Evolutionary conservation across 2,888 invertebrate species (phyloP).

Genomic region (Lapara coniferarum): DNA sequence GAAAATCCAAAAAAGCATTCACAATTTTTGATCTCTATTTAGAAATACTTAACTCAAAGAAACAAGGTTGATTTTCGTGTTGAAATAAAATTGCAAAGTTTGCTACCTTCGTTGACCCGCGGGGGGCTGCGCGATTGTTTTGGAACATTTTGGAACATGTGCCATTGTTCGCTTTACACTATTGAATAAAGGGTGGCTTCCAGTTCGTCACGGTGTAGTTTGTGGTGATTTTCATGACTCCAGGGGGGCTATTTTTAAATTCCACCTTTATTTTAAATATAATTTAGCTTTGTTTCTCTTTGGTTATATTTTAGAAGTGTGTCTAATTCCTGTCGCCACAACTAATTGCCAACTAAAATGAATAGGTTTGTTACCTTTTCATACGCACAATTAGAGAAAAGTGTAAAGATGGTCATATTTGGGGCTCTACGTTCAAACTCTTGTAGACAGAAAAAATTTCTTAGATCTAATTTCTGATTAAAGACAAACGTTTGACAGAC

Average conservation of each 20-base stretch:
- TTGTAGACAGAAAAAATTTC: too few relatives aligned
- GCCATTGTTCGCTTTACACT: slow-evolving; percentile 58
- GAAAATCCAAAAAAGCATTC: slow-evolving; percentile 29
- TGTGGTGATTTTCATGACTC: slow-evolving; percentile 59
- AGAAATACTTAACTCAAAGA: slow-evolving; percentile 23
- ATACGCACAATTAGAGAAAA: neutral
- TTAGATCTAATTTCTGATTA: too few relatives aligned
- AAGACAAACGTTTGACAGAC: too few relatives aligned
- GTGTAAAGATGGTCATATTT: neutral
- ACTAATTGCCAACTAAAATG: neutral
- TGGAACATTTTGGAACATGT: slow-evolving; percentile 64
- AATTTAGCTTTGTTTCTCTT: neutral
- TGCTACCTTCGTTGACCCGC: slow-evolving; percentile 65
- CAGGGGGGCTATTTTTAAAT: slow-evolving; percentile 42
- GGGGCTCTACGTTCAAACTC: neutral
- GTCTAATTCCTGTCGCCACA: slow-evolving; percentile 35
- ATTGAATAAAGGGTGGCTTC: slow-evolving; percentile 65
- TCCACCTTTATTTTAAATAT: neutral
- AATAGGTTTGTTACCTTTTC: neutral
- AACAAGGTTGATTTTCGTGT: slow-evolving; percentile 37
- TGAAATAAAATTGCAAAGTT: slow-evolving; percentile 42
- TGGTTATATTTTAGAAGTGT: slow-evolving; percentile 17
- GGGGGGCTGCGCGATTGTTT: slow-evolving; percentile 69
- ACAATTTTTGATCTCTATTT: slow-evolving; percentile 34
- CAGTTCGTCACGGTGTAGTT: slow-evolving; percentile 62